Base-by-base conservation (phyloP, 2,888 invertebrate species). In the Thymelicus sylvestris region DNA sequence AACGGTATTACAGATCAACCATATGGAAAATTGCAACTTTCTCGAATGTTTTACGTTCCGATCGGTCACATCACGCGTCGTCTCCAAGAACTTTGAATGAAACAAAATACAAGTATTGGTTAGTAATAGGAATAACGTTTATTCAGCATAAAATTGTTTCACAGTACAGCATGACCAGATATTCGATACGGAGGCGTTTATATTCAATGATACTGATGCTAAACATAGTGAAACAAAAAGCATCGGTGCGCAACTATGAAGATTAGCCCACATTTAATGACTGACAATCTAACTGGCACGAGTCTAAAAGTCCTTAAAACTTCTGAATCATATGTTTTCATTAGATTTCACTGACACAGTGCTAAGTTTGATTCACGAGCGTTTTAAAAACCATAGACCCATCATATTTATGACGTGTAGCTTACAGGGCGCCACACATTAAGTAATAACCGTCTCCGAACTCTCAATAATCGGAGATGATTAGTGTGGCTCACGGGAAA, bases 1-100 rank as follows among this genome's bases (percentile, higher is more conserved):
- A 82, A 81, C 78, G 76, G 79, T 80, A 82, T 78, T 78, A 81
- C 78, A 78, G 80, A 84, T 83, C 72, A 74, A 73, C 73, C 74
- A 66, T 74, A 74, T 73, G 75, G 72, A 71, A 74, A 73, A 75
- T 66, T 69, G 67, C 64, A 59, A 59, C 69, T 70, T 70, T 70
- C 69, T 70, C 57, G 48, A 65, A 67, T 65, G 38, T 50, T 59
- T 12, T 38, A 57, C 64, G 67, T 68, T 44, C 15, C 24, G 48
- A 63, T 64, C 69, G 63, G 69, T 69, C 69, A 69, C 69, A 69
- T 69, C 13, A 24, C 41, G 6, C 19, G 7, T 39, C 47, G 38
- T 66, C 10, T 66, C n/a, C 57, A 31, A 19, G 57, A 66, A 41
- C 7, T 41, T 41, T 61, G 55, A 55, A 55, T 55, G 31, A 55